A percentile compares a stretch with the other conserved stretches of the same genome.
Conservation (phyloP, 2,113 vertebrate genomes). For the Ctenomys sociabilis region DNA sequence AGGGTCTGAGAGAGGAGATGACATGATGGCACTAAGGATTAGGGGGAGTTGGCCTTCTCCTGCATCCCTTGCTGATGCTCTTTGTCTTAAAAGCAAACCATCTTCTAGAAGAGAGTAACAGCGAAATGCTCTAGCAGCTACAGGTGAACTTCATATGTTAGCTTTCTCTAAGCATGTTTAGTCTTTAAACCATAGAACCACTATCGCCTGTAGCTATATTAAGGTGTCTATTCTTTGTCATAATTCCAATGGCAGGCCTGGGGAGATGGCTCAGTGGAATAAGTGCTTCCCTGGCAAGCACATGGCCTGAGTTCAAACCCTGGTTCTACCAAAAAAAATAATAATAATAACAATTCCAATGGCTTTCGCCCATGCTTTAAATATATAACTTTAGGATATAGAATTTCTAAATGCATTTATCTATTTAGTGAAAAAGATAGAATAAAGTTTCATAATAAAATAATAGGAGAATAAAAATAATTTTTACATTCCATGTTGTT, state of each 20-base stretch:
- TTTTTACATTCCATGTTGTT: too few relatives aligned
- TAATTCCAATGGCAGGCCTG: not conserved
- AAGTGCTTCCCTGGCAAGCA: too few relatives aligned
- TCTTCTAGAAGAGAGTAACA: not conserved
- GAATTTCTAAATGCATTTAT: not conserved
- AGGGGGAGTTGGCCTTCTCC: too few relatives aligned
- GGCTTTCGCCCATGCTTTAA: not conserved
- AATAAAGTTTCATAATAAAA: too few relatives aligned
- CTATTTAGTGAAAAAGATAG: too few relatives aligned
- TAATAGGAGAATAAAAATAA: too few relatives aligned
- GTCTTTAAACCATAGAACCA: not conserved
- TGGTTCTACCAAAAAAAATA: too few relatives aligned
- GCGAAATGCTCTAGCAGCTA: not conserved
- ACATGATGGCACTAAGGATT: too few relatives aligned
- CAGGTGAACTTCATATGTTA: not conserved
- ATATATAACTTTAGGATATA: not conserved
- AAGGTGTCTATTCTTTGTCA: not conserved
- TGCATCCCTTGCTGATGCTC: accelerated
- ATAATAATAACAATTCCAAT: too few relatives aligned
- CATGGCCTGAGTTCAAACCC: too few relatives aligned
- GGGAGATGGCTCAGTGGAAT: too few relatives aligned
- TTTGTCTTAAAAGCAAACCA: not conserved
- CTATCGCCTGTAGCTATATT: not conserved
- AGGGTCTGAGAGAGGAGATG: not conserved
- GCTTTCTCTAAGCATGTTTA: not conserved